Base-by-base conservation (phyloP, 64 coral and sea anemone genomes). In the Cladopsammia gracilis region DNA sequence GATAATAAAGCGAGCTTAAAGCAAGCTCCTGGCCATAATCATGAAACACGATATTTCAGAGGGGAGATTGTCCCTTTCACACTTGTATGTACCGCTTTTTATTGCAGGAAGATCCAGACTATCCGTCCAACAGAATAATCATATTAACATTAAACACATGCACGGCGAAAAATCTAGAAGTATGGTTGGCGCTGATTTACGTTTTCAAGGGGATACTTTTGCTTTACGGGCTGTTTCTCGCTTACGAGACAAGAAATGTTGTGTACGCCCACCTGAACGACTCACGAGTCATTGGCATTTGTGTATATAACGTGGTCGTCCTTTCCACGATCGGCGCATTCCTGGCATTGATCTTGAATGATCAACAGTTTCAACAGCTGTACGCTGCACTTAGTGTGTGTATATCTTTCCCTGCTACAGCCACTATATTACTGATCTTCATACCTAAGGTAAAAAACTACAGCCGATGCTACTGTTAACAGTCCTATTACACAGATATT, bases 231-330 rank as follows among this genome's bases (percentile, higher is more conserved):
- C 83, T 98, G n/a, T 98, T 98, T 44, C 57, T 98, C 54, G 91
- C 97, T 73, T 96, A 96, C 23, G 97, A 98, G 56, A 98, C 97
- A 59, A 87, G 97, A 23, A 98, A 98, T 26, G 97, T 98, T 5
- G 89, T 93, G 2, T 98, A 96, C 42, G 94, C 94, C 0, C 97
- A 98, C 26, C 88, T 98, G 20, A 98, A 98, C 52, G 97, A 98
- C 70, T 98, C 97, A 3, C 72, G 97, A 13, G 90, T 95, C 62
- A 98, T 98, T 48, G 94, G 97, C 4, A 93, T 98, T 58, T 98
- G 97, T 86, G 97, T 98, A 62, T 98, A 98, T 15, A 98, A 98
- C 64, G 94, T 96, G 5, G 97, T 92, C 0, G 97, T 98, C 0
- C 62, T 96, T 15, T 96, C 94, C 3, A 62, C 86, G 0, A 87